Evolutionary conservation across 2,888 invertebrate genomes (phyloP).

Genomic region (Euplexia lucipara): DNA sequence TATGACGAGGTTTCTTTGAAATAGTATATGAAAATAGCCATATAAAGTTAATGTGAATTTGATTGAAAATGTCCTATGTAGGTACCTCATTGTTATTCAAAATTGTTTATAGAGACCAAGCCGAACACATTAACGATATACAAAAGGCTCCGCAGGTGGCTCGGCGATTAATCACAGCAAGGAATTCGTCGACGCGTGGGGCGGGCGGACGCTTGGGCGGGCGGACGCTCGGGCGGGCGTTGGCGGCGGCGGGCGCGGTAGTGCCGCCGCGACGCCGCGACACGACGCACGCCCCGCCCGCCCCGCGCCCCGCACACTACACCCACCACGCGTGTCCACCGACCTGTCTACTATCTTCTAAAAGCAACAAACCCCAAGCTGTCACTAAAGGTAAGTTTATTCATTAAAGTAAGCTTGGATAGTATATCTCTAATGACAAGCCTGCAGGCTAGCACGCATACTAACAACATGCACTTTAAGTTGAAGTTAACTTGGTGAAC

Average conservation of each 20-base stretch:
- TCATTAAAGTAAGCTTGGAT: slow-evolving; percentile 3
- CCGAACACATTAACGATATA: slow-evolving; percentile 78
- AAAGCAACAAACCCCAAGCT: slow-evolving; percentile 38
- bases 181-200: slow-evolving; percentile 77
- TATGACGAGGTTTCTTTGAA: slow-evolving; percentile 24
- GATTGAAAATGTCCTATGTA: slow-evolving; percentile 64
- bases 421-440: slow-evolving; percentile 1
- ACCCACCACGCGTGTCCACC: slow-evolving; percentile 56
- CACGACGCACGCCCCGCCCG: slow-evolving; percentile 82
- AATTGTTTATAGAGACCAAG: slow-evolving; percentile 79
- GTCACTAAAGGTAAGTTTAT: slow-evolving; percentile 54
- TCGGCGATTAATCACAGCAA: slow-evolving; percentile 87
- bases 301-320: slow-evolving; percentile 59
- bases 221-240: slow-evolving; percentile 64
- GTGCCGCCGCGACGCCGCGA: slow-evolving; percentile 83
- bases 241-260: slow-evolving; percentile 81
- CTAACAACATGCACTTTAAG: slow-evolving; percentile 37
- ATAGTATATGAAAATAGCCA: slow-evolving; percentile 21
- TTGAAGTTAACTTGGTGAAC: slow-evolving; percentile 34
- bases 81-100: slow-evolving; percentile 71
- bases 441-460: not conserved
- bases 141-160: slow-evolving; percentile 90
- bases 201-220: slow-evolving; percentile 74
- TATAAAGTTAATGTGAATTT: slow-evolving; percentile 63
- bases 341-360: slow-evolving; percentile 49